Evolutionary conservation across 1,140 invertebrate genomes (phyloP), one percentile per base, ranked within the genome.

Genomic region (Atta texana): DNA sequence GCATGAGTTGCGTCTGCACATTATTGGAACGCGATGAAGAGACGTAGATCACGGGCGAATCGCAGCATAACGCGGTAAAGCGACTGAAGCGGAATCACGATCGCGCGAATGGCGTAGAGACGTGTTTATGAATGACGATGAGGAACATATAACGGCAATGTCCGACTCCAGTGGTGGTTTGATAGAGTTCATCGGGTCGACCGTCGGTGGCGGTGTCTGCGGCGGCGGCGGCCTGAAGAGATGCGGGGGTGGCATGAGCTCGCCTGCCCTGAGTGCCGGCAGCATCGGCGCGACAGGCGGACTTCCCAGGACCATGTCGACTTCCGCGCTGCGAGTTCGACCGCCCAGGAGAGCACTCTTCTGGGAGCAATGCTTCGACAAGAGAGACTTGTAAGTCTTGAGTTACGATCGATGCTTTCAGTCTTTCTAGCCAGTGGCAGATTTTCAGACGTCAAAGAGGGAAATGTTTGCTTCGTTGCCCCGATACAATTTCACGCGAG

Each of bases 351-450:
- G 94, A 63, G 92, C 94, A 21, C 86, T 94, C 57, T 98, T 98
- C 93, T 98, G 98, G 98, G 97, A 98, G 90, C 97, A 98, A 90
- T 97, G 97, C 93, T 97, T 97, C 96, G 96, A 97, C 63, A 96
- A 96, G 87, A 94, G 97, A 88, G 96, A 97, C 92, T 96, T 95
- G 97, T 97, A 96, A 97, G 97, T 97, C 89, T 10, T 74, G 31
- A 34, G 5, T 72, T n/a, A 21, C 34, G 10, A 28, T 31, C 76
- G 66, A 31, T 72, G 69, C 16, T 24, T 77, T 63, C 57, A 49
- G 10, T 16, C 14, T 63, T 77, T 28, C 24, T 24, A 34, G 39
- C 21, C 1, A 28, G 0, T 28, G 53, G 18, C 57, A n/a, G 18
- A 2, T 7, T 77, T 59, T 16, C 8, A 16, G 1, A 44, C 3